phyloP scores from a whole-genome alignment of 2,888 invertebrate species.

The Hemistola chrysoprasaria region DNA sequence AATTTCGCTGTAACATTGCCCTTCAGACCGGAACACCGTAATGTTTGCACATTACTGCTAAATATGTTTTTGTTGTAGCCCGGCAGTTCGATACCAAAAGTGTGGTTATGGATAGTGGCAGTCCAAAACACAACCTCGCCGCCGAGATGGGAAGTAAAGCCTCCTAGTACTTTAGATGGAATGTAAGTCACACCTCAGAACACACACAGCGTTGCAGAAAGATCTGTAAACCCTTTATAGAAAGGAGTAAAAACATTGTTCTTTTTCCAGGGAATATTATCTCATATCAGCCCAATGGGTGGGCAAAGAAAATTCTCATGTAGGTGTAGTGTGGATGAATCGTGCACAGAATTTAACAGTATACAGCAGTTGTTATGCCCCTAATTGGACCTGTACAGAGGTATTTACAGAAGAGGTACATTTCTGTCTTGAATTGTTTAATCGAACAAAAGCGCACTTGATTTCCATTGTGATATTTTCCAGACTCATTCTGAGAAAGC shows the following conservation, averaged over 20 bases:
- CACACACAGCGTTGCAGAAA: too few species aligned
- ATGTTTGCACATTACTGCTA: too few species aligned
- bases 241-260: background rate
- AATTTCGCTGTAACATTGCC: too few species aligned
- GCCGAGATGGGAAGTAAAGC: slow-evolving; percentile 85
- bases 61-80: slow-evolving; percentile 79
- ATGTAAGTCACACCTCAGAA: slow-evolving; percentile 87
- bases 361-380: slow-evolving; percentile 91
- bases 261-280: slow-evolving; percentile 90
- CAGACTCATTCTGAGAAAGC: slow-evolving; percentile 92
- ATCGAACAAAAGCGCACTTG: slow-evolving; percentile 10
- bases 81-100: slow-evolving; percentile 93
- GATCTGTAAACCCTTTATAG: too few species aligned
- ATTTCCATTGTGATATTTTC: slow-evolving; percentile 26
- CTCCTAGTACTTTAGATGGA: slow-evolving; percentile 88
- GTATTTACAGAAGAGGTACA: slow-evolving; percentile 62
- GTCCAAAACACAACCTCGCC: slow-evolving; percentile 86
- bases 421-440: slow-evolving; percentile 7
- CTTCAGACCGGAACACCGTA: too few species aligned
- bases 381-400: slow-evolving; percentile 92
- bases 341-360: slow-evolving; percentile 95
- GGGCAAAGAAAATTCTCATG: slow-evolving; percentile 87
- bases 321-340: slow-evolving; percentile 96
- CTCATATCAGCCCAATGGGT: slow-evolving; percentile 96
- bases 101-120: slow-evolving; percentile 90